These are phyloP conservation scores for Nylanderia fulva DNA, from an alignment of 1,140 invertebrate species.

Conservation along the genomic window DNA sequence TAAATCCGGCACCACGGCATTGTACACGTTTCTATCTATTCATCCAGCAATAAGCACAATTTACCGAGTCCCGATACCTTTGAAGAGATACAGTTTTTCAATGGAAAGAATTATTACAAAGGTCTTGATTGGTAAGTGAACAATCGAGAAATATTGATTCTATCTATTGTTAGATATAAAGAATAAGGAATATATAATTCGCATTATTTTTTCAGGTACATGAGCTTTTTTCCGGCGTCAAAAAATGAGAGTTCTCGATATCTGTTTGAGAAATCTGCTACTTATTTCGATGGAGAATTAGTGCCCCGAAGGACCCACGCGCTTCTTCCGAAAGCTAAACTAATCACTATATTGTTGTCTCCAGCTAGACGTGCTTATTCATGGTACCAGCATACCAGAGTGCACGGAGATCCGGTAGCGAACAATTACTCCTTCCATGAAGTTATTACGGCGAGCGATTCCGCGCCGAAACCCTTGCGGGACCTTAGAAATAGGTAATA, in stretches of 20 bases:
- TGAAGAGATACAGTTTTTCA: slow-evolving; percentile 99
- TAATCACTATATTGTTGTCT: slow-evolving; percentile 97
- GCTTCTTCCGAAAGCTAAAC: slow-evolving; percentile 95
- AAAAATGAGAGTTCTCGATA: slow-evolving; percentile 91
- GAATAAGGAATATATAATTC: neutral
- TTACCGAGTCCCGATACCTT: slow-evolving; percentile 96
- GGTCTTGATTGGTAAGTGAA: slow-evolving; percentile 95
- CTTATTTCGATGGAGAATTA: slow-evolving; percentile 98
- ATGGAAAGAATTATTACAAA: slow-evolving; percentile 98
- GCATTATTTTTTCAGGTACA: slow-evolving; percentile 90
- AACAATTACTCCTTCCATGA: slow-evolving; percentile 97
- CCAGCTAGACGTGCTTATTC: slow-evolving; percentile 98
- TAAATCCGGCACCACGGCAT: slow-evolving; percentile 99
- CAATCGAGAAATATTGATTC: neutral
- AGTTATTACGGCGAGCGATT: slow-evolving; percentile 96
- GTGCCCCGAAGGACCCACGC: slow-evolving; percentile 96
- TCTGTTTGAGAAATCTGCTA: slow-evolving; percentile 99
- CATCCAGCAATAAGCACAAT: slow-evolving; percentile 98
- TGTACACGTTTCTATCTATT: slow-evolving; percentile 98
- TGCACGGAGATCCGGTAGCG: slow-evolving; percentile 96
- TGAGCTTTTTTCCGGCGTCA: slow-evolving; percentile 96
- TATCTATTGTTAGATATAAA: slow-evolving; percentile 6
- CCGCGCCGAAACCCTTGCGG: slow-evolving; percentile 93
- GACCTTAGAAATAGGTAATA: slow-evolving; percentile 91
- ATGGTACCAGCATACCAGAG: slow-evolving; percentile 99